Evolutionary conservation across 2,113 vertebrate genomes (phyloP).

Genomic region (Aptenodytes patagonicus): DNA sequence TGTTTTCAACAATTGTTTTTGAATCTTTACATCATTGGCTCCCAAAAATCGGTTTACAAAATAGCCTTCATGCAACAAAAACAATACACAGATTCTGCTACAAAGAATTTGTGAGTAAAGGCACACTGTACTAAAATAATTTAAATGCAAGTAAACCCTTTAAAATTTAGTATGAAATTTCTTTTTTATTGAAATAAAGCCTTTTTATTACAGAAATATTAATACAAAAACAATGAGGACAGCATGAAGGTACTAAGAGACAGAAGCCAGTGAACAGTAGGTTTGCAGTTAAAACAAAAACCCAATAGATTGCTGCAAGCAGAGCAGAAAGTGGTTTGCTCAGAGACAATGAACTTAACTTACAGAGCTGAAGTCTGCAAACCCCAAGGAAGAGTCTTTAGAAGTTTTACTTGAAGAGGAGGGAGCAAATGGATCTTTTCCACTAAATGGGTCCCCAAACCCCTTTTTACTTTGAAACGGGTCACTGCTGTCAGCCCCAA

Average conservation of each 20-base stretch:
- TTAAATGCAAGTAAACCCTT: slow-evolving; percentile 53
- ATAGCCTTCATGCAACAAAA: slow-evolving; percentile 31
- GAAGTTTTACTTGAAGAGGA: slow-evolving; percentile 89
- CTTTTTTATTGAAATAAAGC: slow-evolving; percentile 71
- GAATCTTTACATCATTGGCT: slow-evolving; percentile 8
- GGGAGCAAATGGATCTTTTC: slow-evolving; percentile 94
- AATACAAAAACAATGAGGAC: slow-evolving; percentile 62
- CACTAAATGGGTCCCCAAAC: slow-evolving; percentile 94
- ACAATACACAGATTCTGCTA: not conserved
- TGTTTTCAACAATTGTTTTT: not conserved
- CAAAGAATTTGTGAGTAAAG: slow-evolving; percentile 22
- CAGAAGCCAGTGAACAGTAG: slow-evolving; percentile 41
- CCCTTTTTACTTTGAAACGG: slow-evolving; percentile 93
- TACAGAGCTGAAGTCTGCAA: slow-evolving; percentile 94
- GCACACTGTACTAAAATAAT: slow-evolving; percentile 13
- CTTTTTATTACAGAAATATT: slow-evolving; percentile 71
- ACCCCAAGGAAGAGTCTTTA: slow-evolving; percentile 86
- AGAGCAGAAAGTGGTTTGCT: slow-evolving; percentile 65
- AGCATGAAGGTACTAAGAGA: slow-evolving; percentile 48
- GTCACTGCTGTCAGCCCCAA: slow-evolving; percentile 84
- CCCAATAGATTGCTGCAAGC: slow-evolving; percentile 67
- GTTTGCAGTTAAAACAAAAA: slow-evolving; percentile 23
- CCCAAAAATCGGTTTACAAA: not conserved
- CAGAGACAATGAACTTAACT: slow-evolving; percentile 85
- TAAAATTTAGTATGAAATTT: slow-evolving; percentile 38